Percentiles rank a stretch among this genome's conserved stretches.
Conservation (phyloP, 2,113 vertebrate species). For the Cryptomyrus ogoouensis region DNA sequence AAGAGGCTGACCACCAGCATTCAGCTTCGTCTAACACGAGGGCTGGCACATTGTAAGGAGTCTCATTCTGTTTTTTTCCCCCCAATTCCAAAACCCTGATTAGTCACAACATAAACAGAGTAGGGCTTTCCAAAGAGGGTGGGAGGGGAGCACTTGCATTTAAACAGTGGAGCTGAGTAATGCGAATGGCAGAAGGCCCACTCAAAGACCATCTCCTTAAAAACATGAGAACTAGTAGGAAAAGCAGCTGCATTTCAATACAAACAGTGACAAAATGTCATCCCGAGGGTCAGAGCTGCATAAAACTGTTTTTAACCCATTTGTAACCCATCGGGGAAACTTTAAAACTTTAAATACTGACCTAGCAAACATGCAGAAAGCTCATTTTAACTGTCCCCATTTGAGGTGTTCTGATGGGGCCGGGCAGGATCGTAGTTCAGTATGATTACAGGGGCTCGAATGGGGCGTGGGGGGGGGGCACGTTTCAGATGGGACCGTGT, state of each 20-base stretch:
- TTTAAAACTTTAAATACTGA: background rate
- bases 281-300: background rate
- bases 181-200: background rate
- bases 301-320: background rate
- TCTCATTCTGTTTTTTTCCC: background rate
- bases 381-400: background rate
- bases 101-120: background rate
- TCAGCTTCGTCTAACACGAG: background rate
- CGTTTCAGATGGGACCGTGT: background rate
- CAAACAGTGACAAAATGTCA: background rate
- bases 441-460: background rate
- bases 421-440: background rate
- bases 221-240: background rate
- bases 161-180: background rate
- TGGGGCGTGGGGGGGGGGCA: background rate
- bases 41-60: background rate
- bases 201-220: background rate
- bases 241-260: background rate
- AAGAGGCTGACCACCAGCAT: background rate
- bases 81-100: background rate
- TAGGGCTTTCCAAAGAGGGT: background rate
- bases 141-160: background rate
- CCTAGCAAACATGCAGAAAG: background rate
- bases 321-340: background rate
- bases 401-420: background rate